Evolutionary conservation across 2,797 vertebrate species (phyloP).

Genomic region (Sebastes iracundus): DNA sequence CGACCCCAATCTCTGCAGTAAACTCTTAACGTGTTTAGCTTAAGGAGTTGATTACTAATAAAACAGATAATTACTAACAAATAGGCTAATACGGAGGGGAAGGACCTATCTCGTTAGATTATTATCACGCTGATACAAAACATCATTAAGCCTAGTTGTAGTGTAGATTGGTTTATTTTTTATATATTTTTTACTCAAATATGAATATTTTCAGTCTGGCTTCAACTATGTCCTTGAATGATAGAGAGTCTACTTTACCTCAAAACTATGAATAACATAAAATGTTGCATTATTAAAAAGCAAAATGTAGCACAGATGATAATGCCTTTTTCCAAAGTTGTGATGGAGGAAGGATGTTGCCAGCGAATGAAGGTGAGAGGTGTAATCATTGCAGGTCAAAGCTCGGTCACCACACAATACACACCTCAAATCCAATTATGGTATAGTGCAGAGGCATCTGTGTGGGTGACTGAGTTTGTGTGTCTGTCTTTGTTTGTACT

Average conservation of each 20-base stretch:
- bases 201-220: background rate
- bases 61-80: constrained; percentile 60
- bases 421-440: constrained; percentile 27
- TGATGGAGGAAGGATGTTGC: constrained; percentile 16
- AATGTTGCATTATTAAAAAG: background rate
- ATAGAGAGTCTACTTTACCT: background rate
- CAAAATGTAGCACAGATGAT: background rate
- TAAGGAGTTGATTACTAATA: constrained; percentile 40
- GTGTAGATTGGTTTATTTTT: background rate
- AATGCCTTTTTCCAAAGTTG: background rate
- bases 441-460: background rate
- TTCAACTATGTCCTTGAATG: background rate
- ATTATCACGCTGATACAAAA: constrained; percentile 9
- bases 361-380: constrained; percentile 11
- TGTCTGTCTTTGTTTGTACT: background rate
- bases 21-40: constrained; percentile 26
- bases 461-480: background rate
- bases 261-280: background rate
- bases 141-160: constrained; percentile 12
- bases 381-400: constrained; percentile 27
- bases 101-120: constrained; percentile 17
- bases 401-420: background rate
- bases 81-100: constrained; percentile 2
- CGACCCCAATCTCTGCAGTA: constrained; percentile 40
- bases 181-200: background rate